A percentile compares a stretch with the other conserved stretches of the same genome.
Evolutionary conservation across 2,113 vertebrate species (phyloP).

Genomic region (Serinus canaria): DNA sequence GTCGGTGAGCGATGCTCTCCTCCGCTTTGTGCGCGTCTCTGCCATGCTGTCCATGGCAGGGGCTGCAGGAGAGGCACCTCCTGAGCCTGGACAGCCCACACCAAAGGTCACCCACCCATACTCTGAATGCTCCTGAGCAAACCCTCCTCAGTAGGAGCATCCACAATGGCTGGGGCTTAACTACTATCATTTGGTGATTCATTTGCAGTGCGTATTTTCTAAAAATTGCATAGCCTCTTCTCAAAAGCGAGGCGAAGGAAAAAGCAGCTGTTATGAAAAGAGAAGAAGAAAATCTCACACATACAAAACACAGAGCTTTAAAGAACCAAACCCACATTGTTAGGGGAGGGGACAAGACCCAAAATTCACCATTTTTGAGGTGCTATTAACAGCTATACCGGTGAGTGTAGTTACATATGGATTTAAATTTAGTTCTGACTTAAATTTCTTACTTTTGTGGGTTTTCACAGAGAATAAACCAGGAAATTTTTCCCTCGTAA

Average conservation of each 20-base stretch:
- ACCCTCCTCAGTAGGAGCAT: neutral
- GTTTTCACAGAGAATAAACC: neutral
- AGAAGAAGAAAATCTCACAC: conserved; percentile 33
- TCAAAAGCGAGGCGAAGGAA: conserved; percentile 42
- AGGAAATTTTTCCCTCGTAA: neutral
- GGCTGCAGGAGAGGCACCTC: neutral
- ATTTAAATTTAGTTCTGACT: neutral
- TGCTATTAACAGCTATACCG: neutral
- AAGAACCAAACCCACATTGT: conserved; percentile 1
- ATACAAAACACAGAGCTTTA: neutral
- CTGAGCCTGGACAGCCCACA: neutral
- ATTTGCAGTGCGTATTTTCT: conserved; percentile 55
- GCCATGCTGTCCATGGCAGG: neutral
- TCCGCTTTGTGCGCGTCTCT: accelerated
- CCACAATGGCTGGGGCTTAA: conserved; percentile 43
- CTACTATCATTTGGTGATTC: conserved; percentile 65
- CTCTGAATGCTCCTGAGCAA: neutral
- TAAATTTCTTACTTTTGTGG: neutral
- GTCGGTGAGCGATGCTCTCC: neutral
- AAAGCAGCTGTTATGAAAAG: conserved; percentile 51
- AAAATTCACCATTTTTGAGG: neutral
- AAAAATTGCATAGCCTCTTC: conserved; percentile 58
- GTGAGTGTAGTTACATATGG: neutral
- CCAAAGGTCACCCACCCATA: neutral
- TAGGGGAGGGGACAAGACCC: neutral